phyloP scores from a whole-genome alignment of 2,888 invertebrate genomes.

The Blastobasis lacticolella region DNA sequence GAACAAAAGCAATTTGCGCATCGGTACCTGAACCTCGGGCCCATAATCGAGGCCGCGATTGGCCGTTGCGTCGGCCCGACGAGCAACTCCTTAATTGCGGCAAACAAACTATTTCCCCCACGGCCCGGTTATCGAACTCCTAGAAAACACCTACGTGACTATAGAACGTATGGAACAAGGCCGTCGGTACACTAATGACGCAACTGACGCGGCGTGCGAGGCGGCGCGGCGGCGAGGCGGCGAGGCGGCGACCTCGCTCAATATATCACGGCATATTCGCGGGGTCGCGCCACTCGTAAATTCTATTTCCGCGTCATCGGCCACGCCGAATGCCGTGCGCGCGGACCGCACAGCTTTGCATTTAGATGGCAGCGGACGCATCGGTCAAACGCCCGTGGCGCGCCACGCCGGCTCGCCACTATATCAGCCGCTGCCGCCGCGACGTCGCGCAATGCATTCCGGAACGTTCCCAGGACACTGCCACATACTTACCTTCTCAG shows the following conservation, averaged over 20 bases:
- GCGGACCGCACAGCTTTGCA: conserved; percentile 34
- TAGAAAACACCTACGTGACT: conserved; percentile 35
- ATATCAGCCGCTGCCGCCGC: conserved; percentile 25
- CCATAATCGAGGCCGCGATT: too few relatives aligned
- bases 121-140: conserved; percentile 56
- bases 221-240: conserved; percentile 26
- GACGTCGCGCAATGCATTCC: conserved; percentile 28
- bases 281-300: conserved; percentile 47
- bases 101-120: conserved; percentile 44
- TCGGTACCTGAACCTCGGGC: conserved; percentile 38
- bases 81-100: conserved; percentile 36
- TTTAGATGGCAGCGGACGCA: conserved; percentile 37
- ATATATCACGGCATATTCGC: conserved; percentile 35
- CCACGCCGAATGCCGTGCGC: conserved; percentile 26
- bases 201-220: conserved; percentile 23
- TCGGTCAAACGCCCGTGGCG: conserved; percentile 26
- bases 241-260: conserved; percentile 51
- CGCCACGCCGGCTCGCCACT: conserved; percentile 46
- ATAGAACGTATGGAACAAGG: conserved; percentile 46
- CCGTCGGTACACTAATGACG: conserved; percentile 45
- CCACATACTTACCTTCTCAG: conserved; percentile 33
- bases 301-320: conserved; percentile 58
- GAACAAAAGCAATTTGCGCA: conserved; percentile 53
- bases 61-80: too few relatives aligned
- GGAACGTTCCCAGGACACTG: conserved; percentile 36